phyloP scores from a whole-genome alignment of 2,797 vertebrate species.

The Coregonus ussuriensis region DNA sequence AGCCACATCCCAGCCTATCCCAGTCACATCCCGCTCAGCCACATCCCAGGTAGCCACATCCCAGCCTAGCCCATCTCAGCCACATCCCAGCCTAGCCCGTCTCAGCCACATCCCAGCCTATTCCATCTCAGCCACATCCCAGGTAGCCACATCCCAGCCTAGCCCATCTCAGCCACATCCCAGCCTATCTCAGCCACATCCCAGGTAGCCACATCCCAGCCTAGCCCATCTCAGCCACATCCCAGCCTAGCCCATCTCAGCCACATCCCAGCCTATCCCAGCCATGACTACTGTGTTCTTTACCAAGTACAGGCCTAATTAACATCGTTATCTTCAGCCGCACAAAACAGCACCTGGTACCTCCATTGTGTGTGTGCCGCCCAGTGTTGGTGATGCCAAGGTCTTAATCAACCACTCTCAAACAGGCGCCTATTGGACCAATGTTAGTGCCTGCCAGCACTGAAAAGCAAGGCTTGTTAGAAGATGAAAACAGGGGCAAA shows the following conservation, averaged over 20 bases:
- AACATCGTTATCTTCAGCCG: constrained; percentile 54
- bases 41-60: too few relatives aligned
- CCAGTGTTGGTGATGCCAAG: constrained; percentile 53
- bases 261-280: constrained; percentile 27
- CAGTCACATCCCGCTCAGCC: too few relatives aligned
- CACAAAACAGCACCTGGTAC: constrained; percentile 63
- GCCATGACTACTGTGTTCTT: constrained; percentile 33
- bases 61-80: not conserved
- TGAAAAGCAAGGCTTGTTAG: constrained; percentile 45
- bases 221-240: not conserved
- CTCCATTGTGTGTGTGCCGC: constrained; percentile 48
- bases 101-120: constrained; percentile 8
- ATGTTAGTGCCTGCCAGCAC: constrained; percentile 26
- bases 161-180: not conserved
- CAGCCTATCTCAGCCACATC: too few relatives aligned
- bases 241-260: constrained; percentile 23
- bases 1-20: too few relatives aligned
- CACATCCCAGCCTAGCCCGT: not conserved
- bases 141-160: not conserved
- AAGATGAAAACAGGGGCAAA: constrained; percentile 50
- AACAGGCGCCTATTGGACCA: constrained; percentile 29
- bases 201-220: not conserved
- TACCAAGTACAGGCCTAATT: constrained; percentile 56
- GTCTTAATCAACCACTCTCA: constrained; percentile 42
- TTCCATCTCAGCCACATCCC: constrained; percentile 9